A percentile compares a stretch with the other conserved stretches of the same genome.
Evolutionary conservation across 2,113 vertebrate species (phyloP).

Genomic region (Pholis gunnellus): DNA sequence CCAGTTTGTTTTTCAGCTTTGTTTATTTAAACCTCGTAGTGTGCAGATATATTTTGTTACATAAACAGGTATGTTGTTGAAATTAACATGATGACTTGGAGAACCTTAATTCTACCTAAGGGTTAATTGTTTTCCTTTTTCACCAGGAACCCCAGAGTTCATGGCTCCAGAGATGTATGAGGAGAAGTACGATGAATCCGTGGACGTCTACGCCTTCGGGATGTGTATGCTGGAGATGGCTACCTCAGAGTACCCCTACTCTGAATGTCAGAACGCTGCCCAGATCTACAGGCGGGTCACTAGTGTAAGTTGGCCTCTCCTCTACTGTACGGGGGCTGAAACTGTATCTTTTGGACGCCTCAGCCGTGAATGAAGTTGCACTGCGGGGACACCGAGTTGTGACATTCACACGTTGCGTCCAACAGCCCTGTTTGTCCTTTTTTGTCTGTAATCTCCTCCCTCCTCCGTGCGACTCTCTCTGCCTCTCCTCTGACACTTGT

Average conservation of each 20-base stretch:
- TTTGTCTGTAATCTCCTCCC: conserved; percentile 9
- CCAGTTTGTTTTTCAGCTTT: not conserved
- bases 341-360: not conserved
- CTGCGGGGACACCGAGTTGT: not conserved
- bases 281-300: conserved; percentile 99
- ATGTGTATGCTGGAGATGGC: conserved; percentile 99
- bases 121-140: conserved; percentile 67
- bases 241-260: conserved; percentile 99
- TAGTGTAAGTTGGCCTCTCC: conserved; percentile 89
- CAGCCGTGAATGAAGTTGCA: not conserved
- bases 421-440: not conserved
- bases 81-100: not conserved
- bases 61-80: not conserved
- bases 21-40: not conserved
- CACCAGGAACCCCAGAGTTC: conserved; percentile 98
- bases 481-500: conserved; percentile 51
- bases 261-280: conserved; percentile 98
- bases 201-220: conserved; percentile 99
- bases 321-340: not conserved
- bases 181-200: conserved; percentile 99
- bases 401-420: not conserved
- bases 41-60: not conserved
- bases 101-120: not conserved
- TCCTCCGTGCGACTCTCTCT: not conserved
- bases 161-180: conserved; percentile 99